These are phyloP conservation scores for Embiotoca jacksoni DNA, from an alignment of 2,113 vertebrate species.

Conservation along the genomic window DNA sequence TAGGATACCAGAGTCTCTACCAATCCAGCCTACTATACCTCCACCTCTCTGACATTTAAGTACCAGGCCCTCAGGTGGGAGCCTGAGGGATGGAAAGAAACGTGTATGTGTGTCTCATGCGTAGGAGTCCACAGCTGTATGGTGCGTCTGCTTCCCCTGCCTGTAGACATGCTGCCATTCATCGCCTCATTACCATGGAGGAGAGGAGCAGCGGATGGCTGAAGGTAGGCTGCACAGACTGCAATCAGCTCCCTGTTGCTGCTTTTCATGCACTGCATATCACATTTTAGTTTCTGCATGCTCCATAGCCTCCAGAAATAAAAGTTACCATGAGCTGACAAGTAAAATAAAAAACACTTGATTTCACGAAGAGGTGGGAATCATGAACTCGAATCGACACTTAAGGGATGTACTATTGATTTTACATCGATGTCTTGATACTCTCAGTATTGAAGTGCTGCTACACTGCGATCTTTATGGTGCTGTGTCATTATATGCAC, in stretches of 20 bases:
- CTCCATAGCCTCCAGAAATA: conserved; percentile 29
- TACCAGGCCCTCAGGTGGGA: conserved; percentile 59
- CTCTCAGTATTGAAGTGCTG: not conserved
- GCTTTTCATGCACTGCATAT: conserved; percentile 47
- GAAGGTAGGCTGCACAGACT: conserved; percentile 69
- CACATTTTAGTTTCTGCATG: conserved; percentile 45
- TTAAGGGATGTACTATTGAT: conserved; percentile 12
- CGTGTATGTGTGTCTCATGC: conserved; percentile 41
- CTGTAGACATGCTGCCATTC: conserved; percentile 79
- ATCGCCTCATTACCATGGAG: conserved; percentile 77
- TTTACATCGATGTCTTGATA: not conserved
- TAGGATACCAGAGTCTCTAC: conserved; percentile 23
- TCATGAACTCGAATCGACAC: conserved; percentile 8
- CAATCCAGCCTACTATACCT: conserved; percentile 37
- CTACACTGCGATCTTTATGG: no score
- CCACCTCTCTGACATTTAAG: conserved; percentile 51
- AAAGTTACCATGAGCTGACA: conserved; percentile 44
- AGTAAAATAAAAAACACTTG: conserved; percentile 12
- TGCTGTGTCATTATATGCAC: not conserved
- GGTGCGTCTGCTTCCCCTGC: conserved; percentile 71
- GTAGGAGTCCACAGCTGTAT: conserved; percentile 76
- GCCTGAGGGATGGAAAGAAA: conserved; percentile 55
- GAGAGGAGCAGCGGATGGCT: conserved; percentile 67
- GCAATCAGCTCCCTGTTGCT: conserved; percentile 71
- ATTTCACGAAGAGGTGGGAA: conserved; percentile 1